phyloP scores from a whole-genome alignment of 1,140 invertebrate genomes.

The Micrasema longulum region DNA sequence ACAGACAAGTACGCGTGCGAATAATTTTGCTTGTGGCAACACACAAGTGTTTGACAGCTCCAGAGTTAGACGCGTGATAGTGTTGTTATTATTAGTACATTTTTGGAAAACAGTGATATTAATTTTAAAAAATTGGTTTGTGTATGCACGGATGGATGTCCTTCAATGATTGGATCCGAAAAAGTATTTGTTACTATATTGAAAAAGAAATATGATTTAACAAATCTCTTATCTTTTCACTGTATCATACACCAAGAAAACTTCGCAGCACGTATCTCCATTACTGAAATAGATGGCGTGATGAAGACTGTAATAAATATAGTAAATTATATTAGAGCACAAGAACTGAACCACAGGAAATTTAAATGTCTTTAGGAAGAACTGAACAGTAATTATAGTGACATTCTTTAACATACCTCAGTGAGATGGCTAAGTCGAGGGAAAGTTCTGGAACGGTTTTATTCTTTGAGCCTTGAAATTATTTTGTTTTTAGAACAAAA shows the following conservation, averaged over 20 bases:
- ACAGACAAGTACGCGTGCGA: too few species aligned
- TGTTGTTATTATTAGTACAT: conserved; percentile 53
- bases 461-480: conserved; percentile 28
- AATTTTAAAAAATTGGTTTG: too few species aligned
- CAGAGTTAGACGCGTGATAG: too few species aligned
- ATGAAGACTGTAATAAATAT: conserved; percentile 29
- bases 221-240: conserved; percentile 47
- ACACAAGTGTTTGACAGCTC: too few species aligned
- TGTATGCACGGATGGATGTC: too few species aligned
- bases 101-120: conserved; percentile 54
- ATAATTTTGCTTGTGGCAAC: too few species aligned
- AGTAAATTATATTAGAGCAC: too few species aligned
- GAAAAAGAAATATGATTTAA: conserved; percentile 54
- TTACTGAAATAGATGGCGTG: conserved; percentile 29
- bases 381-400: conserved; percentile 37
- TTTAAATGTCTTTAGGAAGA: conserved; percentile 20
- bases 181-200: conserved; percentile 53
- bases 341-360: conserved; percentile 11
- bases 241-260: too few species aligned
- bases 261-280: conserved; percentile 9
- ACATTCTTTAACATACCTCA: conserved; percentile 25
- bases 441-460: conserved; percentile 32
- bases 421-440: conserved; percentile 36
- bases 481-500: conserved; percentile 37
- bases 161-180: too few species aligned